Base-by-base conservation (phyloP, 2,797 vertebrate species). In the Anisognathus igniventris region DNA sequence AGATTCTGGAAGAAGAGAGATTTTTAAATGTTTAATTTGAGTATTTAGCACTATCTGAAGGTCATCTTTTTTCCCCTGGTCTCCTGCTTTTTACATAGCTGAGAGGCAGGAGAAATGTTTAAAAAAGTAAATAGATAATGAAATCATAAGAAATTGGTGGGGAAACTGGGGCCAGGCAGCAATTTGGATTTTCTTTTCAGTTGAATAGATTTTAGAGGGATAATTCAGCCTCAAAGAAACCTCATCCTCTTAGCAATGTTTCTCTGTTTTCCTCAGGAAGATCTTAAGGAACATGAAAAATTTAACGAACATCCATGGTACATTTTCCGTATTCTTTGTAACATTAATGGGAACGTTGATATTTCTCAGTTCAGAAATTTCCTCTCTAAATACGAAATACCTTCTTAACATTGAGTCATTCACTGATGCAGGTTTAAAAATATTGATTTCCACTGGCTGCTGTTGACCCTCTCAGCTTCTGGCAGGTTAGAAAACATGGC, bases 51-150 rank as follows among this genome's bases (percentile, higher is more conserved):
- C 33, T 50, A 50, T 31, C 44, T 56, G 47, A 61, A 83, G 35
- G 39, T 64, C 0, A 35, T 44, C 65, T 39, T n/a, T 9, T 10
- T 3, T 1, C 1, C 3, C 45, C 44, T 6, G 1, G 5, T 2
- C 8, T 66, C 39, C 25, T 40, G 51, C 45, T 14, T 77, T 91
- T 73, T 53, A n/a, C 31, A 40, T n/a, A 44, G 53, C 66, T 64
- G 50, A 42, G 44, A 12, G 51, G 20, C 8, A 62, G 37, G 24
- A 61, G 39, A 85, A 64, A 50, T 15, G 25, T 27, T 58, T 37
- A 37, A 12, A 37, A 27, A 58, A 5, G 12, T 37, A 58, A 58
- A 37, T 27, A 58, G 35, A 37, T 58, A 37, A 58, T 58, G 24
- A 58, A 37, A 37, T 18, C 7, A 37, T 58, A 37, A 37, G 33